These are phyloP conservation scores for Ephestia elutella DNA, from an alignment of 1,140 invertebrate species.

Conservation along the genomic window DNA sequence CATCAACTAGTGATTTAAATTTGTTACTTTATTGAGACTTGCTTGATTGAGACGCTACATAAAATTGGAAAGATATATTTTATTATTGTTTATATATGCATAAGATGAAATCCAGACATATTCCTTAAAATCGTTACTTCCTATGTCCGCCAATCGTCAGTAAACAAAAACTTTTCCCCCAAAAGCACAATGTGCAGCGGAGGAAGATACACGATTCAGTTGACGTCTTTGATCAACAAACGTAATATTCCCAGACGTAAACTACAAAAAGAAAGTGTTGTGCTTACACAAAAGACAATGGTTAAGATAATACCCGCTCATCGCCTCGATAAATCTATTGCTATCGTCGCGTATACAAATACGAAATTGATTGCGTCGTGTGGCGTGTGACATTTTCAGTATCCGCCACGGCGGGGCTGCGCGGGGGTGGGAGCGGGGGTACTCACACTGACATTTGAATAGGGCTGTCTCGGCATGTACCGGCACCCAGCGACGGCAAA, in stretches of 20 bases:
- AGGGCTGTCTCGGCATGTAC: constrained; percentile 64
- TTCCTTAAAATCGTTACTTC: too few species aligned
- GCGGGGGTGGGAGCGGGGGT: constrained; percentile 25
- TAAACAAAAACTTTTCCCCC: too few species aligned
- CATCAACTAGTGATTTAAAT: constrained; percentile 15
- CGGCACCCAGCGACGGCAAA: constrained; percentile 61
- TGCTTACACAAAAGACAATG: background rate
- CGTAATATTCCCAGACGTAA: background rate
- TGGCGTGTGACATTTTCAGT: constrained; percentile 69
- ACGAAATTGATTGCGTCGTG: constrained; percentile 72
- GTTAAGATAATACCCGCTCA: constrained; percentile 24
- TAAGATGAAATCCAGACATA: too few species aligned
- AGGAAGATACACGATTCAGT: too few species aligned
- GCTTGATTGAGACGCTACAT: background rate
- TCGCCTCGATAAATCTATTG: constrained; percentile 59
- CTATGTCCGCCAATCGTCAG: too few species aligned
- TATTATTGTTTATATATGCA: background rate
- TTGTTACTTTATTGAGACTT: background rate
- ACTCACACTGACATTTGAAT: constrained; percentile 70
- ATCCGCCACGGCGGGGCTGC: constrained; percentile 32
- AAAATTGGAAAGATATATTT: background rate
- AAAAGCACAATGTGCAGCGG: too few species aligned
- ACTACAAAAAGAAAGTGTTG: background rate
- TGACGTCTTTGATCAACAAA: too few species aligned
- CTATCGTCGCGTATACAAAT: constrained; percentile 67